Evolutionary conservation across 2,113 vertebrate genomes (phyloP), one percentile per base, ranked within the genome.

Genomic region (Cricetomys ansorgei): DNA sequence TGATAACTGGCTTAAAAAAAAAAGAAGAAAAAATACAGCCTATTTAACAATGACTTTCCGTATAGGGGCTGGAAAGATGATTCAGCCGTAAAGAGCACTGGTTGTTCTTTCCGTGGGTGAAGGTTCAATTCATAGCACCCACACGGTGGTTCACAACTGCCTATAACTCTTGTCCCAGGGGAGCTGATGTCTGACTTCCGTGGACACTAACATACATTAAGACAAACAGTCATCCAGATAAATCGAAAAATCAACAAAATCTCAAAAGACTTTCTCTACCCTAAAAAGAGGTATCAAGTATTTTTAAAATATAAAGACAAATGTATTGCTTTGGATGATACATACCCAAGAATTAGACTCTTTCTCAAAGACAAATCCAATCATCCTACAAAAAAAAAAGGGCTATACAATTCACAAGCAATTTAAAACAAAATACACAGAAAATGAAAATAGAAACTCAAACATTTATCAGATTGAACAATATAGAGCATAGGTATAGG

Each of bases 341-440:
- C 7, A 21, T 7, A 31, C 40, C 21, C 19, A 25, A 59, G 57
- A 59, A 94, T 59, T 92, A 75, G 48, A 73, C 34, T 65, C 3
- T 50, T 50, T 48, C 50, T 88, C 15, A 72, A 88, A 85, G 88
- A 67, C 15, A 84, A 57, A 73, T 45, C 48, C 57, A 62, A 53
- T 50, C 13, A 65, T 0, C 48, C 3, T 5, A 11, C 76, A 55
- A 81, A 84, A 85, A 89, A 55, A 45, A n/a, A 67, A 87, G n/a
- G n/a, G 23, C 34, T 70, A 48, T 45, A 19, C 21, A 17, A 73
- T 27, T 70, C 19, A 29, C 16, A 19, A 84, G 27, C 53, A 85
- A 94, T 34, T 94, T 92, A 87, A 88, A 69, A 53, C 53, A 94
- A 94, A 96, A 69, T 67, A 83, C 3, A 81, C 3, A 70, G 15